Evolutionary conservation across 2,113 vertebrate species (phyloP).

Genomic region (Sebastes fasciatus): DNA sequence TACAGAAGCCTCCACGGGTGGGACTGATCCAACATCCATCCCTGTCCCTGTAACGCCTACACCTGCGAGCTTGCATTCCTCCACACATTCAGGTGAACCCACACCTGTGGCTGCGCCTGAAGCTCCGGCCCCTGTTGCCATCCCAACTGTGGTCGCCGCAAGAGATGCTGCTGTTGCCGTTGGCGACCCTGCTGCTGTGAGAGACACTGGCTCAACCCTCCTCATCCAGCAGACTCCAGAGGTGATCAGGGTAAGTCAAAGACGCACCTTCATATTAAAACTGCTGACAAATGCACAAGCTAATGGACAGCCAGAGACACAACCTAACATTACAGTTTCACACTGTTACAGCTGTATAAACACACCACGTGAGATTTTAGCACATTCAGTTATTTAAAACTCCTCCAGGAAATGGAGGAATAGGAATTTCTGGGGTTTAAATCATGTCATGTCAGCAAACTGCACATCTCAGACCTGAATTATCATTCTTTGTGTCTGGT

Average conservation of each 20-base stretch:
- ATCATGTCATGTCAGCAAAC: neutral
- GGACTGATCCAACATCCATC: slow-evolving; percentile 16
- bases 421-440: neutral
- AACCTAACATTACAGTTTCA: neutral
- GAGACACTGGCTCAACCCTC: slow-evolving; percentile 86
- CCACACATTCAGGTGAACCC: slow-evolving; percentile 10
- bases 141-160: neutral
- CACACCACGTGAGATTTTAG: neutral
- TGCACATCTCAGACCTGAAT: neutral
- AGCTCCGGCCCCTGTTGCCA: slow-evolving; percentile 23
- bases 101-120: slow-evolving; percentile 37
- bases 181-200: slow-evolving; percentile 64
- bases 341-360: neutral
- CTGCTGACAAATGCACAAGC: slow-evolving; percentile 2
- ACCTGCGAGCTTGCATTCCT: slow-evolving; percentile 39
- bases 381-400: neutral
- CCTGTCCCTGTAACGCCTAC: neutral
- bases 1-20: slow-evolving; percentile 27
- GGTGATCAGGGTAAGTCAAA: slow-evolving; percentile 92
- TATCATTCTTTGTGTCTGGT: neutral
- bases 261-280: neutral
- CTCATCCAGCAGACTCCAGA: slow-evolving; percentile 96
- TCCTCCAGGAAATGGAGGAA: neutral
- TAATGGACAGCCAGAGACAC: neutral
- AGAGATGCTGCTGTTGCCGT: slow-evolving; percentile 48